phyloP scores from a whole-genome alignment of 2,797 vertebrate genomes.

The Spondyliosoma cantharus region DNA sequence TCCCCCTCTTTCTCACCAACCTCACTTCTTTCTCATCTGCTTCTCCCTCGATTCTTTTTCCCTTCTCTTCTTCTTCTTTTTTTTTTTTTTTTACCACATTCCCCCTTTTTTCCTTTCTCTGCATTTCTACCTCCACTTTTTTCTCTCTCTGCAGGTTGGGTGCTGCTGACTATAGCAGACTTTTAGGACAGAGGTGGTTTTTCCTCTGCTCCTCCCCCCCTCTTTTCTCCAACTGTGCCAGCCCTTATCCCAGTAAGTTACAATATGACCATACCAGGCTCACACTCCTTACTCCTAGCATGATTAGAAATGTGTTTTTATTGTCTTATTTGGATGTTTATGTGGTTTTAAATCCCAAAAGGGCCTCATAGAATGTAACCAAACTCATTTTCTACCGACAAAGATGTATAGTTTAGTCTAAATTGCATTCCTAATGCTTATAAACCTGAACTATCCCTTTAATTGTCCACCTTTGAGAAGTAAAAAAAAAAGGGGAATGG shows the following conservation, averaged over 20 bases:
- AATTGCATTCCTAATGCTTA: background rate
- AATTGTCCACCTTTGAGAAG: constrained; percentile 2
- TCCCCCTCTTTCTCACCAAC: constrained; percentile 52
- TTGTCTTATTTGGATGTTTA: constrained; percentile 1
- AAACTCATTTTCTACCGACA: background rate
- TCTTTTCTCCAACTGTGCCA: constrained; percentile 19
- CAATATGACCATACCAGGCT: constrained; percentile 14
- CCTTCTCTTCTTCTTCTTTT: constrained; percentile 7
- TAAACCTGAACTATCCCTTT: background rate
- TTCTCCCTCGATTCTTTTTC: constrained; percentile 35
- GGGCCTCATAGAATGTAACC: background rate
- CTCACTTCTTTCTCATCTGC: constrained; percentile 50
- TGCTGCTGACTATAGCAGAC: constrained; percentile 69
- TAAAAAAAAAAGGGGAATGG: background rate
- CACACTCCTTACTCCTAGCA: background rate
- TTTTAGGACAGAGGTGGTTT: constrained; percentile 57
- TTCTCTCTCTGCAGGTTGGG: constrained; percentile 62
- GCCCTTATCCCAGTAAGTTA: constrained; percentile 61
- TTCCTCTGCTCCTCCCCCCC: constrained; percentile 38
- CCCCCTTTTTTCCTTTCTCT: constrained; percentile 22
- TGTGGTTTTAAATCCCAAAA: constrained; percentile 5
- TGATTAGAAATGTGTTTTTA: constrained; percentile 17
- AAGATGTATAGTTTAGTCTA: background rate
- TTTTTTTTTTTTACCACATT: constrained; percentile 31
- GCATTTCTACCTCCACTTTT: constrained; percentile 26